These are phyloP conservation scores for Latrodectus elegans DNA, from an alignment of 2,888 invertebrate species.

Conservation along the genomic window DNA sequence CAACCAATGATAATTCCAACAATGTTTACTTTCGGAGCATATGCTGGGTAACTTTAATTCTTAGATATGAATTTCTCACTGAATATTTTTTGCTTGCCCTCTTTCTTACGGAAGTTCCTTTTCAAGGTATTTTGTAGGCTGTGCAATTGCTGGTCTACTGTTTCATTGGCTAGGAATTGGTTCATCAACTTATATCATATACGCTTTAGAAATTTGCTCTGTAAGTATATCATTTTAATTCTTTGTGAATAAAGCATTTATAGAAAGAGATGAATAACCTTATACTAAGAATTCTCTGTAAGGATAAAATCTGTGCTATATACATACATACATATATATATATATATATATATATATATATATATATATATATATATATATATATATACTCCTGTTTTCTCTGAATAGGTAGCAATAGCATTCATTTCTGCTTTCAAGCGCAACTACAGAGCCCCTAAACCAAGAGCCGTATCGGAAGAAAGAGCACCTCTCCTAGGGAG, in stretches of 20 bases:
- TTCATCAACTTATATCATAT: slow-evolving; percentile 21
- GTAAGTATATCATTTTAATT: slow-evolving; percentile 28
- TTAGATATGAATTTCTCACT: background rate
- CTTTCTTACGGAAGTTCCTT: background rate
- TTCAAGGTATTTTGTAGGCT: slow-evolving; percentile 35
- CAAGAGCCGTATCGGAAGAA: slow-evolving; percentile 13
- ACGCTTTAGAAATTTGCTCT: slow-evolving; percentile 22
- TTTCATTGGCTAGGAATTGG: slow-evolving; percentile 22
- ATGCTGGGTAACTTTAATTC: slow-evolving; percentile 25
- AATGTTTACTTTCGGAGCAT: slow-evolving; percentile 37
- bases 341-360: too few relatives aligned
- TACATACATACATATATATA: too few relatives aligned
- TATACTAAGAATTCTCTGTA: too few relatives aligned
- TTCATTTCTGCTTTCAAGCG: slow-evolving; percentile 43
- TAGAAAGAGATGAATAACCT: too few relatives aligned
- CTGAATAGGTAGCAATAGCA: slow-evolving; percentile 8
- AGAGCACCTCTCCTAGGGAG: slow-evolving; percentile 18
- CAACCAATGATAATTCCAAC: slow-evolving; percentile 26
- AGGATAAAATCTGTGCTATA: too few relatives aligned
- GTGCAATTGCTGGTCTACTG: slow-evolving; percentile 24
- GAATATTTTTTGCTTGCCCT: too few relatives aligned
- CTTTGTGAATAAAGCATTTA: too few relatives aligned
- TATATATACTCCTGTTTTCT: background rate
- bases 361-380: too few relatives aligned
- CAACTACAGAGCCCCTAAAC: slow-evolving; percentile 25